Conservation (phyloP, 2,113 vertebrate species). For the Caranx ignobilis region DNA sequence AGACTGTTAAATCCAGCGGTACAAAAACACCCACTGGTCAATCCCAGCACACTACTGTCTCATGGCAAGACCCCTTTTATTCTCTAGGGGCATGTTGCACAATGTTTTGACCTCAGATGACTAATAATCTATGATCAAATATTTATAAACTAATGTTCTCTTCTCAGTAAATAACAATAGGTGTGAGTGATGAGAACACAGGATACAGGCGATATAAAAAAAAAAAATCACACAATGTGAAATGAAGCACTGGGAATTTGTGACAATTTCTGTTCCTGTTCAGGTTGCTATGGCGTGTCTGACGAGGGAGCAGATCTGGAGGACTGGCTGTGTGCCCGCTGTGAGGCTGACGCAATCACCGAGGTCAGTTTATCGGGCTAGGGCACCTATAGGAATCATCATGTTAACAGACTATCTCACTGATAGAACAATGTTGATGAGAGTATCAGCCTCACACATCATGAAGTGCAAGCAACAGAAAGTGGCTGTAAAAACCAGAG, state of each 20-base stretch:
- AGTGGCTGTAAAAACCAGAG: not conserved
- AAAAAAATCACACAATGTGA: not conserved
- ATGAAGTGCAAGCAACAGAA: not conserved
- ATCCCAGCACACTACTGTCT: not conserved
- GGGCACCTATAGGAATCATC: not conserved
- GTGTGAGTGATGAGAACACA: not conserved
- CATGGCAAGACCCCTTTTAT: not conserved
- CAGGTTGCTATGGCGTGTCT: constrained; percentile 95
- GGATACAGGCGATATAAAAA: not conserved
- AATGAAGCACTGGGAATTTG: not conserved
- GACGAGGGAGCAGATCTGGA: constrained; percentile 85
- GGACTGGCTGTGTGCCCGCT: constrained; percentile 93
- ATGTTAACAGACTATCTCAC: not conserved
- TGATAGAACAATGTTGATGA: not conserved
- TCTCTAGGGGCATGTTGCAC: not conserved
- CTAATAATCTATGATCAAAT: not conserved
- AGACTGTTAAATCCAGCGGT: not conserved
- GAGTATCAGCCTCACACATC: no score
- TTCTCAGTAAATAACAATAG: not conserved
- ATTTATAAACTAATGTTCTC: not conserved
- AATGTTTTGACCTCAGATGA: not conserved
- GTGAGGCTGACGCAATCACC: constrained; percentile 90
- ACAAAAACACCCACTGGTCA: not conserved
- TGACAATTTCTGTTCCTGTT: constrained; percentile 9
- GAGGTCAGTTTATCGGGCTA: constrained; percentile 85